These are phyloP conservation scores for Etheostoma nigrum DNA, from an alignment of 2,797 vertebrate genomes.

Conservation along the genomic window DNA sequence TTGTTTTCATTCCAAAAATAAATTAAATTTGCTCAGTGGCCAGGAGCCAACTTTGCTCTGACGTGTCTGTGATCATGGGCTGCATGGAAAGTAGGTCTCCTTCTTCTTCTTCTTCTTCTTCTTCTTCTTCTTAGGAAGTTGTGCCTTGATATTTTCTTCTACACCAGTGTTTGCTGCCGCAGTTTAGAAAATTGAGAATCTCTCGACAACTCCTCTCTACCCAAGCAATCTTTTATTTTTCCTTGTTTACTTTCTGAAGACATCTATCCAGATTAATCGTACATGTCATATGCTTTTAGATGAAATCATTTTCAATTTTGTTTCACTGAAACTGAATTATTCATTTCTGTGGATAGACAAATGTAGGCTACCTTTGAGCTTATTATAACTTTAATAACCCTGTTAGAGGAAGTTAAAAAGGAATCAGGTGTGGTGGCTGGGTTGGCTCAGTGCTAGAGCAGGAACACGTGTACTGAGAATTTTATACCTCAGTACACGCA, in stretches of 20 bases:
- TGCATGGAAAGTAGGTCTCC: not conserved
- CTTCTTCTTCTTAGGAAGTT: not conserved
- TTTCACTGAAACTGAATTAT: constrained; percentile 18
- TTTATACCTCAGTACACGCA: too few relatives aligned
- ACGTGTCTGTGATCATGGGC: constrained; percentile 31
- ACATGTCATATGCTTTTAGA: not conserved
- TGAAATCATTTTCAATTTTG: not conserved
- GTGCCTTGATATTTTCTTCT: constrained; percentile 17
- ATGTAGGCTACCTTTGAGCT: constrained; percentile 17
- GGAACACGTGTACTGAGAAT: too few relatives aligned
- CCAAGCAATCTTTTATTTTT: not conserved
- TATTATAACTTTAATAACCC: constrained; percentile 38
- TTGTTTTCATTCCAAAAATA: constrained; percentile 34
- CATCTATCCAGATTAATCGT: not conserved
- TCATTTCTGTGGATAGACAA: not conserved
- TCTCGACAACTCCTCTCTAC: not conserved
- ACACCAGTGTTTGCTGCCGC: not conserved
- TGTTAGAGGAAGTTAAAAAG: constrained; percentile 6
- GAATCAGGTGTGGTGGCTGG: not conserved
- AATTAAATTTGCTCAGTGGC: constrained; percentile 26
- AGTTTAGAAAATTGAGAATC: not conserved
- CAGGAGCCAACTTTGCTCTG: constrained; percentile 19
- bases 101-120: too few relatives aligned
- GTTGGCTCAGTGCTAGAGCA: too few relatives aligned
- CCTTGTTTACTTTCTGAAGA: not conserved